Percentiles rank a stretch among this genome's conserved stretches.
These are phyloP conservation scores for Dynastes grantii DNA, from an alignment of 2,888 invertebrate species.

Conservation along the genomic window DNA sequence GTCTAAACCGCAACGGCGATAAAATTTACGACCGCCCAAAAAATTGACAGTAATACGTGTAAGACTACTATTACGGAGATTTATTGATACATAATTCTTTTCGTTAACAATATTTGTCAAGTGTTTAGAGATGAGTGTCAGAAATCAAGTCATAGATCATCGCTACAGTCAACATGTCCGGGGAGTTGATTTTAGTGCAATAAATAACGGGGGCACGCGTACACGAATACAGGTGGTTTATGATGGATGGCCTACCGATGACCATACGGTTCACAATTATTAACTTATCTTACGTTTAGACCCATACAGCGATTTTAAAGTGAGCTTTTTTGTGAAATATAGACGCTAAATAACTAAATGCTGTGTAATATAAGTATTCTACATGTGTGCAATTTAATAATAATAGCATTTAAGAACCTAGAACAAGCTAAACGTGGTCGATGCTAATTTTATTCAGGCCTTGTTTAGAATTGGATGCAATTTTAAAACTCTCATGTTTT, in stretches of 20 bases:
- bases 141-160: slow-evolving; percentile 69
- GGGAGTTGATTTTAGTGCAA: slow-evolving; percentile 65
- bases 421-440: no score
- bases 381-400: no score
- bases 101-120: slow-evolving; percentile 69
- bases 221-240: slow-evolving; percentile 66
- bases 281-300: slow-evolving; percentile 46
- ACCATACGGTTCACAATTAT: slow-evolving; percentile 66
- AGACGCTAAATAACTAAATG: no score
- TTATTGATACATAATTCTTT: slow-evolving; percentile 70
- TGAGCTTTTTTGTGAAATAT: not conserved
- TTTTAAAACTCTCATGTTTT: no score
- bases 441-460: no score
- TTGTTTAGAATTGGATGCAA: no score
- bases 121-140: slow-evolving; percentile 67
- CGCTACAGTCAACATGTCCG: slow-evolving; percentile 68
- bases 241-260: slow-evolving; percentile 68
- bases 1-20: not conserved
- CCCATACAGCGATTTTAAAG: not conserved
- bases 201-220: slow-evolving; percentile 64
- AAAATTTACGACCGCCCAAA: slow-evolving; percentile 66
- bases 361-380: no score
- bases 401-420: no score
- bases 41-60: slow-evolving; percentile 69
- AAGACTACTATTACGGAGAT: slow-evolving; percentile 68